These are phyloP conservation scores for Holocentrus rufus DNA, from an alignment of 2,797 vertebrate species.

Conservation along the genomic window DNA sequence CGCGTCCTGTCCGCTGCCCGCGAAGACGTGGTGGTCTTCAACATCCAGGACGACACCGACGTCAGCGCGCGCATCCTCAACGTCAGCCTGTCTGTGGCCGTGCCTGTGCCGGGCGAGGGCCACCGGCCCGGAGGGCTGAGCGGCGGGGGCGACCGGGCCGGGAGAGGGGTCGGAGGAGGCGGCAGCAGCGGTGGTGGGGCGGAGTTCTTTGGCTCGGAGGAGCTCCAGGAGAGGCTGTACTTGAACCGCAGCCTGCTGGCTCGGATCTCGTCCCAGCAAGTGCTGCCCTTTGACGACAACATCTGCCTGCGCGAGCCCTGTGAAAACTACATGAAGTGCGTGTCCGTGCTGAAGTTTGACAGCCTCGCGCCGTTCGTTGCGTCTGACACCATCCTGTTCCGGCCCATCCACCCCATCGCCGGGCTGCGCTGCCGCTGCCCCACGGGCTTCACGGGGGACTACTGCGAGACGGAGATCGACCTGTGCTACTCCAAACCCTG, in stretches of 20 bases:
- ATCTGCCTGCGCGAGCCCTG: slow-evolving; percentile 96
- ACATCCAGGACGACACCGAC: slow-evolving; percentile 92
- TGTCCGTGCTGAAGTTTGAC: slow-evolving; percentile 95
- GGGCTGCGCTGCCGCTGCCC: slow-evolving; percentile 96
- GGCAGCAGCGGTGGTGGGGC: slow-evolving; percentile 47
- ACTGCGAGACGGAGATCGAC: slow-evolving; percentile 96
- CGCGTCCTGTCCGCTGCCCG: slow-evolving; percentile 87
- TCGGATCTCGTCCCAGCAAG: slow-evolving; percentile 88
- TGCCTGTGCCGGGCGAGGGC: slow-evolving; percentile 63
- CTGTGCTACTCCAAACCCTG: slow-evolving; percentile 96
- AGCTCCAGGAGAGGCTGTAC: slow-evolving; percentile 94
- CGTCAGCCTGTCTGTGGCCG: slow-evolving; percentile 91
- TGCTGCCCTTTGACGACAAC: slow-evolving; percentile 97
- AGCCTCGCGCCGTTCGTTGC: slow-evolving; percentile 93
- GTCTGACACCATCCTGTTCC: slow-evolving; percentile 93
- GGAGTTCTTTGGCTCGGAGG: slow-evolving; percentile 91
- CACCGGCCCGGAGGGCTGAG: slow-evolving; percentile 54
- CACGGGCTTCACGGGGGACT: slow-evolving; percentile 92
- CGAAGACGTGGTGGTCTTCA: slow-evolving; percentile 91
- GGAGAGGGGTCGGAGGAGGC: slow-evolving; percentile 8
- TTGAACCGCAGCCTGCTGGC: slow-evolving; percentile 93
- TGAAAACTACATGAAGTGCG: slow-evolving; percentile 98
- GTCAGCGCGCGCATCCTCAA: slow-evolving; percentile 91
- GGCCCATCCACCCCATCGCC: slow-evolving; percentile 93
- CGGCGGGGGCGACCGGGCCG: slow-evolving; percentile 76